Conservation (phyloP, 1,140 invertebrate genomes). For the Wiebesia pumilae region DNA sequence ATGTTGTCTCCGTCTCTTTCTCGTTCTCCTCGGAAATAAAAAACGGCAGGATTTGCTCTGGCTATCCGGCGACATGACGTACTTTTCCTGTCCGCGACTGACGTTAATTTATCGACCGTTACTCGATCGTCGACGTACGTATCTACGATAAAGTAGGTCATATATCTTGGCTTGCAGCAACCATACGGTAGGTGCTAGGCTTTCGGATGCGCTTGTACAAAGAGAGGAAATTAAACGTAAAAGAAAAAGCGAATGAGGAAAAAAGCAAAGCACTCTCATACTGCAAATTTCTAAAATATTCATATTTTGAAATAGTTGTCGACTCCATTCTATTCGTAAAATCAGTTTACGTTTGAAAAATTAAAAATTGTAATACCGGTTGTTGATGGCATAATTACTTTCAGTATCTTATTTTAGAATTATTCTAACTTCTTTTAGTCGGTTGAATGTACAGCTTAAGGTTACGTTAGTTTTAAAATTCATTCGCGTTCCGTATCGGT, state of each 20-base stretch:
- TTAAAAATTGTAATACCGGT: background rate
- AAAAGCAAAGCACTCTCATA: background rate
- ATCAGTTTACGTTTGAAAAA: background rate
- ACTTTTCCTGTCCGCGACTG: conserved; percentile 53
- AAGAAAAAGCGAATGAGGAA: background rate
- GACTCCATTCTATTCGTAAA: background rate
- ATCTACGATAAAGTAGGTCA: conserved; percentile 61
- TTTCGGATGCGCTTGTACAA: conserved; percentile 1
- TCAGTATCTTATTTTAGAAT: background rate
- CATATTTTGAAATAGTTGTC: background rate
- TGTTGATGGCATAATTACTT: background rate
- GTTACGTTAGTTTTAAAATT: background rate
- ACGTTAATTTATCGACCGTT: conserved; percentile 61
- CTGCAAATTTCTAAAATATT: background rate
- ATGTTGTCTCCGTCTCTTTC: background rate
- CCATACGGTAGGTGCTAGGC: conserved; percentile 27
- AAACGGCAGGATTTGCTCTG: conserved; percentile 45
- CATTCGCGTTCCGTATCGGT: background rate
- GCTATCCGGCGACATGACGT: conserved; percentile 43
- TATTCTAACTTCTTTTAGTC: too few species aligned
- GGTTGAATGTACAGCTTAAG: background rate
- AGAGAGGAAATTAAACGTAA: conserved; percentile 34
- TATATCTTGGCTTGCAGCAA: conserved; percentile 59
- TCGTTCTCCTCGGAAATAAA: conserved; percentile 39
- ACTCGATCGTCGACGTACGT: conserved; percentile 56